A percentile compares a stretch with the other conserved stretches of the same genome.
phyloP scores from a whole-genome alignment of 2,888 invertebrate species.

The Pogonocherus hispidulus region DNA sequence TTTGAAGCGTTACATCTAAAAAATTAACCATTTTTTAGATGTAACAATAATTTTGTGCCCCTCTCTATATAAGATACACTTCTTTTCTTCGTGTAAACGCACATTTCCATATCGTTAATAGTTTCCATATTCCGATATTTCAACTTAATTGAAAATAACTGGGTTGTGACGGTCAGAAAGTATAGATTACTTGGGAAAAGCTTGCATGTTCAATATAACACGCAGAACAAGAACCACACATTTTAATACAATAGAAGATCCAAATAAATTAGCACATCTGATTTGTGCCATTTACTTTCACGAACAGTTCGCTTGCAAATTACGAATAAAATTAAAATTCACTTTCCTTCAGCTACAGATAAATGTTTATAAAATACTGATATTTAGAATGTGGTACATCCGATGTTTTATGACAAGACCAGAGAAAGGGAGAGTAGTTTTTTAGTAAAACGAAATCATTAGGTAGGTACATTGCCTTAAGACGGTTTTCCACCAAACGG shows the following conservation, averaged over 20 bases:
- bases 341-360: background rate
- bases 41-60: too few species aligned
- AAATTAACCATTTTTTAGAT: too few species aligned
- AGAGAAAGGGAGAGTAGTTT: too few species aligned
- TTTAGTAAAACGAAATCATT: too few species aligned
- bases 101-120: background rate
- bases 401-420: too few species aligned
- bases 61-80: too few species aligned
- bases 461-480: too few species aligned
- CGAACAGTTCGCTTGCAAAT: background rate
- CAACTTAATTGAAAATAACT: slow-evolving; percentile 14
- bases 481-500: too few species aligned
- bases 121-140: background rate
- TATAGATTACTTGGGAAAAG: slow-evolving; percentile 22
- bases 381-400: too few species aligned
- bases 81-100: too few species aligned
- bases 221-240: slow-evolving; percentile 7
- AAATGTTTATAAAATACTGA: too few species aligned
- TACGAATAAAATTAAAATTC: background rate
- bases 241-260: slow-evolving; percentile 15
- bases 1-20: too few species aligned
- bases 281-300: slow-evolving; percentile 15
- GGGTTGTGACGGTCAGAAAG: slow-evolving; percentile 28
- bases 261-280: background rate
- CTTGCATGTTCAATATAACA: slow-evolving; percentile 18